Percentiles rank a stretch among this genome's conserved stretches.
Conservation (phyloP, 1,140 invertebrate species). For the Nymphalis io region DNA sequence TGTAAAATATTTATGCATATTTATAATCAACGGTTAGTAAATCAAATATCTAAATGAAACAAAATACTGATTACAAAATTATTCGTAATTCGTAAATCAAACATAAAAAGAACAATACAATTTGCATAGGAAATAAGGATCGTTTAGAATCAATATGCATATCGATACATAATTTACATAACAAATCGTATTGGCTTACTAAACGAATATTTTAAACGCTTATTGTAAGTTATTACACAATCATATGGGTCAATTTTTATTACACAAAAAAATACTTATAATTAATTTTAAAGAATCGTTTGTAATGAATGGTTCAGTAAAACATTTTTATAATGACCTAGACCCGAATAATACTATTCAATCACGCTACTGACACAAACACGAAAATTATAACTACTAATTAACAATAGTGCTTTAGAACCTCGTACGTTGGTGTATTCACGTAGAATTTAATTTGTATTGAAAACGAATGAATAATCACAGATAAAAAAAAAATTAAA, state of each 20-base stretch:
- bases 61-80: background rate
- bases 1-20: too few relatives aligned
- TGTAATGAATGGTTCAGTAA: constrained; percentile 2
- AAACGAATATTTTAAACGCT: background rate
- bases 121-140: background rate
- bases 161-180: constrained; percentile 19
- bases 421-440: constrained; percentile 30
- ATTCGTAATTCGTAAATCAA: background rate
- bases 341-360: constrained; percentile 25
- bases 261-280: background rate
- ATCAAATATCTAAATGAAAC: too few relatives aligned
- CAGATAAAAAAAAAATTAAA: constrained; percentile 8
- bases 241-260: background rate
- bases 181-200: background rate
- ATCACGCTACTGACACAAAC: constrained; percentile 35
- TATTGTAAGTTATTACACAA: background rate
- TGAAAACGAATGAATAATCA: constrained; percentile 8
- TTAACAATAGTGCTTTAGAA: constrained; percentile 19
- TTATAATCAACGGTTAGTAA: too few relatives aligned
- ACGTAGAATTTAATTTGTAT: background rate
- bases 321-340: constrained; percentile 18
- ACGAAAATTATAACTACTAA: constrained; percentile 20
- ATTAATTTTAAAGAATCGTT: background rate
- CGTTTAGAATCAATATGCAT: background rate
- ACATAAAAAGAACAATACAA: background rate